These are phyloP conservation scores for Pitangus sulphuratus DNA, from an alignment of 2,797 vertebrate genomes.

Conservation along the genomic window DNA sequence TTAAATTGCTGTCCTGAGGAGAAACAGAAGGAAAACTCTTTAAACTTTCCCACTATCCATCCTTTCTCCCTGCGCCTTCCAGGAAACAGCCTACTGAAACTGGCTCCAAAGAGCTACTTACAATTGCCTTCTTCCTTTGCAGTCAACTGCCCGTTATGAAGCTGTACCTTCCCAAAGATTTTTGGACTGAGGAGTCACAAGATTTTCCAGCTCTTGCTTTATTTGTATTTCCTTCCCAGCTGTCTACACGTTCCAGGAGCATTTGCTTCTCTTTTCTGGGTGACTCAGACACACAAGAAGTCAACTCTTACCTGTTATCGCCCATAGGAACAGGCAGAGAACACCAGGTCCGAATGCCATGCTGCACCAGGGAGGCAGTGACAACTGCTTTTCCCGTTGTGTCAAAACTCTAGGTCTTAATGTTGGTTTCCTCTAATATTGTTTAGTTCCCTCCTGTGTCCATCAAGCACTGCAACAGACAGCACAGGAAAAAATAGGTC, in stretches of 20 bases:
- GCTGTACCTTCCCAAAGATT: neutral
- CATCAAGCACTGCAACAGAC: slow-evolving; percentile 50
- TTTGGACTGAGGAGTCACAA: neutral
- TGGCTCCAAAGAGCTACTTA: neutral
- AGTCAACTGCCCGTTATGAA: neutral
- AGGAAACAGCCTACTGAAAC: neutral
- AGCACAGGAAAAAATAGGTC: slow-evolving; percentile 5
- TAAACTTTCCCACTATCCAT: neutral
- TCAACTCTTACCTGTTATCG: slow-evolving; percentile 66
- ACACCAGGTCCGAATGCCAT: slow-evolving; percentile 40
- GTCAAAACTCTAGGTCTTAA: neutral
- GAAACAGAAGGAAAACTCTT: neutral
- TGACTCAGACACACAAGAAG: neutral
- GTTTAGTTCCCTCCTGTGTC: neutral
- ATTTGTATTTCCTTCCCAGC: neutral
- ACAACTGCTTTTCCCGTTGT: neutral
- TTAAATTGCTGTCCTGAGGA: neutral
- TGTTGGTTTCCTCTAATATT: neutral
- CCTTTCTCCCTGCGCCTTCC: neutral
- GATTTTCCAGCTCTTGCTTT: neutral
- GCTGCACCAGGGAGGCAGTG: neutral
- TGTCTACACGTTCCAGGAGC: neutral
- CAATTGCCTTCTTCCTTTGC: neutral
- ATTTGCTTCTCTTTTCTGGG: neutral
- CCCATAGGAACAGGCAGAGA: slow-evolving; percentile 48